phyloP scores from a whole-genome alignment of 2,888 invertebrate species.

The Parochlus steinenii region DNA sequence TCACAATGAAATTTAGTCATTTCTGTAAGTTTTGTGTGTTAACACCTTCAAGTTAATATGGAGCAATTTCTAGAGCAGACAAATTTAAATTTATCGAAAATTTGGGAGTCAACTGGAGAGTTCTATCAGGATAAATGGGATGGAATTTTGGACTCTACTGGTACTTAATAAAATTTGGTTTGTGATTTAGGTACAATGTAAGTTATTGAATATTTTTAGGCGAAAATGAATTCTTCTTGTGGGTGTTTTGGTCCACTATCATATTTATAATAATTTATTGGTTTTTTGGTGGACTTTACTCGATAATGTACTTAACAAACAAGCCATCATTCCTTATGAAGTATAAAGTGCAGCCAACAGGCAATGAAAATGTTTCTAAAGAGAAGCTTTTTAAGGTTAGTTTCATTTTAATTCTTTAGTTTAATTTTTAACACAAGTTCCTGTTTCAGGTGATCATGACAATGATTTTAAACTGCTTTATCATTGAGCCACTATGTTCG shows the following conservation, averaged over 20 bases:
- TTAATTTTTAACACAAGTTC: too few relatives aligned
- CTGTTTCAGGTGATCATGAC: constrained; percentile 46
- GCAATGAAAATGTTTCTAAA: constrained; percentile 56
- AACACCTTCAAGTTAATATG: too few relatives aligned
- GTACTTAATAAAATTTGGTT: constrained; percentile 26
- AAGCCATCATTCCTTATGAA: constrained; percentile 51
- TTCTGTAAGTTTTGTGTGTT: too few relatives aligned
- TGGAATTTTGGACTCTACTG: constrained; percentile 44
- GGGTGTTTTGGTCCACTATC: constrained; percentile 43
- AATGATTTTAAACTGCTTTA: constrained; percentile 56
- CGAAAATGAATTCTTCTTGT: constrained; percentile 46
- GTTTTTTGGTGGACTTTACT: constrained; percentile 56
- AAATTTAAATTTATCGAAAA: too few relatives aligned
- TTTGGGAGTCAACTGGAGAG: constrained; percentile 74
- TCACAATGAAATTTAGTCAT: too few relatives aligned
- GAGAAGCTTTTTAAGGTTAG: constrained; percentile 38
- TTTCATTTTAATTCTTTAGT: too few relatives aligned
- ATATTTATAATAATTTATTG: constrained; percentile 55
- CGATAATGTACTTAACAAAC: constrained; percentile 55
- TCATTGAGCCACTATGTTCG: constrained; percentile 48
- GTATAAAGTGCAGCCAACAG: constrained; percentile 70
- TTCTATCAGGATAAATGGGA: constrained; percentile 76
- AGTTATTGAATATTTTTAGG: constrained; percentile 25
- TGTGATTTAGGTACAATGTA: constrained; percentile 14
- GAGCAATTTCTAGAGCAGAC: too few relatives aligned